These are phyloP conservation scores for Penaeus vannamei DNA, from an alignment of 1,140 invertebrate species.

Conservation along the genomic window DNA sequence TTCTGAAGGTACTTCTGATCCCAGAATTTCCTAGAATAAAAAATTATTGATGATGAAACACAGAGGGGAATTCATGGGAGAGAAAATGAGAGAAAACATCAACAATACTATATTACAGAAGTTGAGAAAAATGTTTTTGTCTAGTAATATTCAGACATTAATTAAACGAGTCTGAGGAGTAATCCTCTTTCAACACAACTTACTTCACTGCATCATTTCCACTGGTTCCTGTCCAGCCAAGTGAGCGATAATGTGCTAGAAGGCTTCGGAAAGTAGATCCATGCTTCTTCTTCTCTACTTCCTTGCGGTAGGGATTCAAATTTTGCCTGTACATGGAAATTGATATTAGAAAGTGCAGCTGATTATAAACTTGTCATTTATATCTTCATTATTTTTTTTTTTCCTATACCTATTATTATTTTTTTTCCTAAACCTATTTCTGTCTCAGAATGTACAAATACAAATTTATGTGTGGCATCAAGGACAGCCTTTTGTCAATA, in stretches of 20 bases:
- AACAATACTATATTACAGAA: too few relatives aligned
- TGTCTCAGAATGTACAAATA: too few relatives aligned
- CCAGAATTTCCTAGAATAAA: conserved; percentile 80
- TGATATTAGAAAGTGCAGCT: too few relatives aligned
- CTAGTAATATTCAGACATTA: too few relatives aligned
- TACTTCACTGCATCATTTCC: conserved; percentile 75
- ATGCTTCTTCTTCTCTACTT: conserved; percentile 69
- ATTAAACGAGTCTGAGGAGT: background rate
- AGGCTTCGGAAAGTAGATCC: conserved; percentile 72
- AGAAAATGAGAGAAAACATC: too few relatives aligned
- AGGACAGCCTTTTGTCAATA: too few relatives aligned
- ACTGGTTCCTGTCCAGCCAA: conserved; percentile 87
- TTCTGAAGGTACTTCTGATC: conserved; percentile 89
- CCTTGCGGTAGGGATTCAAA: conserved; percentile 78
- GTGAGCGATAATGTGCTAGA: conserved; percentile 84
- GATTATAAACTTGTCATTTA: too few relatives aligned
- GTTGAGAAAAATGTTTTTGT: too few relatives aligned
- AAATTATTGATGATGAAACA: conserved; percentile 68
- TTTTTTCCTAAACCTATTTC: too few relatives aligned
- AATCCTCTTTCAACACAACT: background rate
- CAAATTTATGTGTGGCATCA: too few relatives aligned
- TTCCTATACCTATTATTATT: too few relatives aligned
- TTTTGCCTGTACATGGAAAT: conserved; percentile 82
- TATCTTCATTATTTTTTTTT: too few relatives aligned
- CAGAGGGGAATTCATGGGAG: conserved; percentile 59